phyloP scores from a whole-genome alignment of 2,113 vertebrate species.

The Gallinago undulata region DNA sequence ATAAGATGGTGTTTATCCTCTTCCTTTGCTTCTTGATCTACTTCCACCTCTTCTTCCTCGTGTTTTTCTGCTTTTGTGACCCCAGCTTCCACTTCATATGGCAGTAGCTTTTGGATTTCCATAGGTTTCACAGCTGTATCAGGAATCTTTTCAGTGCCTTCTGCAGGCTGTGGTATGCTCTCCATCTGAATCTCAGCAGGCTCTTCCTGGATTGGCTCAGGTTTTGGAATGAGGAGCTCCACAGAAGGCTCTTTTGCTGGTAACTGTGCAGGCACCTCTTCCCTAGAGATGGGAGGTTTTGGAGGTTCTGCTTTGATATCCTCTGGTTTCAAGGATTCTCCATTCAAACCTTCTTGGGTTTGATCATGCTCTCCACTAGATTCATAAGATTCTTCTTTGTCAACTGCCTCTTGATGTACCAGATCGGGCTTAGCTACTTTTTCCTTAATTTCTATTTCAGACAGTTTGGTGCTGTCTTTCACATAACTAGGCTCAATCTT shows the following conservation, averaged over 20 bases:
- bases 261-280: conserved; percentile 51
- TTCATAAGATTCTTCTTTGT: conserved; percentile 97
- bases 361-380: conserved; percentile 81
- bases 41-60: conserved; percentile 64
- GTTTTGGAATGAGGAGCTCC: conserved; percentile 20
- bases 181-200: conserved; percentile 72
- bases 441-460: conserved; percentile 87
- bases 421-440: conserved; percentile 90
- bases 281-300: conserved; percentile 25
- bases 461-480: conserved; percentile 70
- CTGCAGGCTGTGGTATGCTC: conserved; percentile 57
- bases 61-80: not conserved
- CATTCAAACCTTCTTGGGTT: conserved; percentile 68
- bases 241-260: conserved; percentile 40
- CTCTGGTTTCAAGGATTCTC: conserved; percentile 73
- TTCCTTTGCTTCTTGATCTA: conserved; percentile 68
- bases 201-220: conserved; percentile 52
- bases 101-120: conserved; percentile 24
- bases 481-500: not conserved
- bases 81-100: conserved; percentile 12
- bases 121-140: conserved; percentile 26
- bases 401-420: conserved; percentile 96
- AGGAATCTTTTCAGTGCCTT: conserved; percentile 47
- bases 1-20: conserved; percentile 70
- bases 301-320: conserved; percentile 68